phyloP scores from a whole-genome alignment of 2,888 invertebrate genomes.

The Acutogordius australiensis region DNA sequence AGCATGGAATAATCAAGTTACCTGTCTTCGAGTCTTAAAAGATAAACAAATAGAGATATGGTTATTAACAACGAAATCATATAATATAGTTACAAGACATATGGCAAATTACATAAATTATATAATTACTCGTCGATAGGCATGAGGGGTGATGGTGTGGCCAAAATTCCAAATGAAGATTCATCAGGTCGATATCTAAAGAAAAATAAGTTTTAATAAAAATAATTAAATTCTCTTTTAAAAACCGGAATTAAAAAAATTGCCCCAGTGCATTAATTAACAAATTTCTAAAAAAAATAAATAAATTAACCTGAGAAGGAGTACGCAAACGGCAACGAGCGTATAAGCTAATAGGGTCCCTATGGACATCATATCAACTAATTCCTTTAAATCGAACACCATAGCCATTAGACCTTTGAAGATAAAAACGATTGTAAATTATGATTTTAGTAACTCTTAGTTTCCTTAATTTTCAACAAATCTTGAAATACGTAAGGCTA shows the following conservation, averaged over 20 bases:
- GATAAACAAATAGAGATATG: too few relatives aligned
- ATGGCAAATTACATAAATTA: too few relatives aligned
- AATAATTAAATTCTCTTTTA: background rate
- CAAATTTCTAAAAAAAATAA: background rate
- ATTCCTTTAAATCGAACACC: slow-evolving; percentile 52
- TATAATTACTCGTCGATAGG: slow-evolving; percentile 1
- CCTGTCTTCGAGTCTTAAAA: too few relatives aligned
- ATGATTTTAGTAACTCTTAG: too few relatives aligned
- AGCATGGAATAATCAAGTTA: too few relatives aligned
- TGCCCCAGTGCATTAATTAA: background rate
- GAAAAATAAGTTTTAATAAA: too few relatives aligned
- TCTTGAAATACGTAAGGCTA: too few relatives aligned
- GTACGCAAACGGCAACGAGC: slow-evolving; percentile 15
- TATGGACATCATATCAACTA: slow-evolving; percentile 79
- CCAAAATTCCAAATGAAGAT: background rate
- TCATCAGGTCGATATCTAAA: slow-evolving; percentile 4
- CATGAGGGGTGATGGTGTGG: background rate
- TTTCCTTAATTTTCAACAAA: too few relatives aligned
- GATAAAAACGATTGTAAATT: too few relatives aligned
- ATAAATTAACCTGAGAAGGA: slow-evolving; percentile 13
- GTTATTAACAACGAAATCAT: too few relatives aligned
- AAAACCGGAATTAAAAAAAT: background rate
- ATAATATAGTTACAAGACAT: too few relatives aligned
- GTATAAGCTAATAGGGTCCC: slow-evolving; percentile 17
- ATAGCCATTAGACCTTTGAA: slow-evolving; percentile 42